phyloP scores from a whole-genome alignment of 2,888 invertebrate genomes.

The Acheta domesticus region DNA sequence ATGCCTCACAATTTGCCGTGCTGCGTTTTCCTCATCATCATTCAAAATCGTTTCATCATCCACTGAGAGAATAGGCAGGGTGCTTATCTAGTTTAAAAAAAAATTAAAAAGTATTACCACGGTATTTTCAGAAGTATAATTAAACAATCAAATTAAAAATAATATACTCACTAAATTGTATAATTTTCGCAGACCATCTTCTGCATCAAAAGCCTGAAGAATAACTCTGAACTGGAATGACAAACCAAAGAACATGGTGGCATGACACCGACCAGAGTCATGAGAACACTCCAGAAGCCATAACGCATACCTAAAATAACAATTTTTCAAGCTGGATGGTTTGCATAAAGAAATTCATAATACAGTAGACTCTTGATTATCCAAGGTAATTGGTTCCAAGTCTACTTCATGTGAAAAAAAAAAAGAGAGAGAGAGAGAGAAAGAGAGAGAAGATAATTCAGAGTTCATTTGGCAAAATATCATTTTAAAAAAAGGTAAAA shows the following conservation, averaged over 20 bases:
- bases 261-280: slow-evolving; percentile 96
- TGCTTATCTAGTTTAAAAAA: slow-evolving; percentile 62
- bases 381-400: too few relatives aligned
- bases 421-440: too few relatives aligned
- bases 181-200: slow-evolving; percentile 88
- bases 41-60: slow-evolving; percentile 62
- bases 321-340: neutral
- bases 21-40: slow-evolving; percentile 88
- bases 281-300: slow-evolving; percentile 96
- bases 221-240: slow-evolving; percentile 92
- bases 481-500: too few relatives aligned
- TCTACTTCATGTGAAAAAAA: too few relatives aligned
- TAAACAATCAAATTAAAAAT: too few relatives aligned
- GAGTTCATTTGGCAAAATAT: too few relatives aligned
- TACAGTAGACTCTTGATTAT: too few relatives aligned
- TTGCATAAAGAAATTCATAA: too few relatives aligned
- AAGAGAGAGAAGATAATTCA: too few relatives aligned
- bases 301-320: slow-evolving; percentile 68
- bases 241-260: slow-evolving; percentile 96
- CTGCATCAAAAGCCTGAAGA: slow-evolving; percentile 88
- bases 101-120: neutral
- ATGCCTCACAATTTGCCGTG: slow-evolving; percentile 84
- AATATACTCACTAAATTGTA: slow-evolving; percentile 76
- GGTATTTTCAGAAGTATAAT: neutral
- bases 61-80: slow-evolving; percentile 77